These are phyloP conservation scores for Hippocampus zosterae DNA, from an alignment of 2,113 vertebrate species.

Conservation along the genomic window DNA sequence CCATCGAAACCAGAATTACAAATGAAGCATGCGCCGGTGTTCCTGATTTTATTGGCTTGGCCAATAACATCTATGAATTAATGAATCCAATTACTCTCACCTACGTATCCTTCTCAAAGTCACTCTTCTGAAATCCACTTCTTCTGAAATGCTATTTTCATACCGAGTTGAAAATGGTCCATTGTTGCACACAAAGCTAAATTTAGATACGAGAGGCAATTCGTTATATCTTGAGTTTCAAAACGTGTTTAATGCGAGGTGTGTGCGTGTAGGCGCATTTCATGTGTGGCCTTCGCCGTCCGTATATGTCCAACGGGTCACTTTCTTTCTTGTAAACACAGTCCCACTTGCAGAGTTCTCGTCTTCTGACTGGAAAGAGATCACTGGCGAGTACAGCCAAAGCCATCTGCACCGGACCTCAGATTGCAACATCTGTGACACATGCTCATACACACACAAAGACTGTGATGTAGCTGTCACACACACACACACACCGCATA, in stretches of 20 bases:
- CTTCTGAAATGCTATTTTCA: background rate
- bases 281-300: background rate
- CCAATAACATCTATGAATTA: no score
- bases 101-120: no score
- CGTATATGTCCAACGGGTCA: constrained; percentile 26
- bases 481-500: constrained; percentile 58
- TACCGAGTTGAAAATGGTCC: background rate
- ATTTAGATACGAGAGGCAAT: background rate
- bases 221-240: background rate
- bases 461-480: constrained; percentile 63
- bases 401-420: constrained; percentile 65
- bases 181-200: background rate
- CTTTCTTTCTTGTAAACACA: constrained; percentile 38
- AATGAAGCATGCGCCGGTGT: no score
- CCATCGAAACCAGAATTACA: no score
- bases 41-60: no score
- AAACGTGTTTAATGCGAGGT: background rate
- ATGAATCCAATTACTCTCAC: no score
- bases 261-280: background rate
- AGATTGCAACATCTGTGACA: constrained; percentile 64
- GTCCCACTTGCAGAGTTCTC: constrained; percentile 44
- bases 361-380: constrained; percentile 64
- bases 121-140: no score
- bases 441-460: constrained; percentile 41
- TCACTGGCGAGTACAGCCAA: constrained; percentile 55